Base-by-base conservation (phyloP, 1,140 invertebrate genomes). In the Drosophila fuyamai region DNA sequence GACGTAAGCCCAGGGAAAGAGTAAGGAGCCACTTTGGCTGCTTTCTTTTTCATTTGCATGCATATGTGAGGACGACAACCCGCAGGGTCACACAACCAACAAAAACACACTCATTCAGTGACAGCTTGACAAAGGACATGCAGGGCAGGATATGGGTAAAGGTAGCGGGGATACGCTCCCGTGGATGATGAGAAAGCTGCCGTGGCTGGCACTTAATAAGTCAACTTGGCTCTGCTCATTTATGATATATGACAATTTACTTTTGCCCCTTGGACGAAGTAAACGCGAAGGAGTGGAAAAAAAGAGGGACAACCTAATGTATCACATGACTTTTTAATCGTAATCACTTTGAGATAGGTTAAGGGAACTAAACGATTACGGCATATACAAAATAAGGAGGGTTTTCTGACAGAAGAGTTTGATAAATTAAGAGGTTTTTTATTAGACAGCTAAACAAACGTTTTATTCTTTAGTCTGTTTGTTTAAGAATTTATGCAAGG, bases 201-300 rank as follows among this genome's bases (percentile, higher is more conserved):
- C 55, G 55, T 57, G 59, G 58, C 46, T 59, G 77, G 59, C 74
- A 86, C 82, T 86, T 85, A 85, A 81, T 76, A 82, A 76, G 61
- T 78, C 59, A 78, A 78, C 68, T 59, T 71, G 61, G 56, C 75
- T 62, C n/a, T 51, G 74, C 27, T 62, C 58, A 63, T 46, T 55
- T 79, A 81, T 81, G 71, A 50, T 78, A 65, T 73, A 57, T 74
- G 57, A 41, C 46, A 75, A 44, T 74, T 75, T 74, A 75, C 43
- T 71, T 47, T 51, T 65, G 50, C 47, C 51, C 70, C 71, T 65
- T 29, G 10, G 66, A 48, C 5, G 10, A 36, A 36, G 18, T 35
- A 61, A 63, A 46, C 12, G 16, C n/a, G 9, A 4, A 27, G 27
- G 38, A 38, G 18, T n/a, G 16, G 1, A 9, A 41, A 14, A 60